Conservation (phyloP, 2,888 invertebrate genomes). For the Allygus modestus region DNA sequence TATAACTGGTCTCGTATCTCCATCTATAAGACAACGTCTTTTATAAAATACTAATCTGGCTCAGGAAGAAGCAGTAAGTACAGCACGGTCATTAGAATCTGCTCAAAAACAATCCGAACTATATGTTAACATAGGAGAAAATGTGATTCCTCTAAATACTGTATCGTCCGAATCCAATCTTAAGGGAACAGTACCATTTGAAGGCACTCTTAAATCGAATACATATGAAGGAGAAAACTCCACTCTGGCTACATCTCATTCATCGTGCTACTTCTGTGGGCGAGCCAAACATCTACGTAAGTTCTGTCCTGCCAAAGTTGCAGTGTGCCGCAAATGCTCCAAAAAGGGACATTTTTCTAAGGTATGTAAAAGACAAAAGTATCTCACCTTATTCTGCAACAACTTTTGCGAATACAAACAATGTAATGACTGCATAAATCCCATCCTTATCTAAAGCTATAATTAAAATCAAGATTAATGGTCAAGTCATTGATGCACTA, state of each 20-base stretch:
- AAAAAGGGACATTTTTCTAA: not conserved
- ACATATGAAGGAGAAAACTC: not conserved
- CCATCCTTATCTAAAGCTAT: too few relatives aligned
- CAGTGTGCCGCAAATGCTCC: not conserved
- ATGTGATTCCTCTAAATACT: not conserved
- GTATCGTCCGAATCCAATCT: not conserved
- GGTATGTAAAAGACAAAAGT: not conserved
- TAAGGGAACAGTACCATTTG: not conserved
- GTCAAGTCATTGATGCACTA: too few relatives aligned
- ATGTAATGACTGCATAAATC: not conserved
- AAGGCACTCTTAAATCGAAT: not conserved
- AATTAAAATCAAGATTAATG: too few relatives aligned
- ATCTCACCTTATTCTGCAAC: not conserved
- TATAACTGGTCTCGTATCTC: conserved; percentile 56
- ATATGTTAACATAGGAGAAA: not conserved
- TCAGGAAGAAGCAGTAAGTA: too few relatives aligned
- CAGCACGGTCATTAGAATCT: not conserved
- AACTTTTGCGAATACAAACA: not conserved
- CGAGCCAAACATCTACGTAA: not conserved
- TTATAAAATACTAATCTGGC: conserved; percentile 52
- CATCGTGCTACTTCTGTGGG: not conserved
- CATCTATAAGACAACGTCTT: conserved; percentile 57
- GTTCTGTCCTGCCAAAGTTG: not conserved
- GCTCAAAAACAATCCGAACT: not conserved
- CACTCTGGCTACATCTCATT: not conserved